These are phyloP conservation scores for Lithobates pipiens DNA, from an alignment of 2,797 vertebrate species.

Conservation along the genomic window DNA sequence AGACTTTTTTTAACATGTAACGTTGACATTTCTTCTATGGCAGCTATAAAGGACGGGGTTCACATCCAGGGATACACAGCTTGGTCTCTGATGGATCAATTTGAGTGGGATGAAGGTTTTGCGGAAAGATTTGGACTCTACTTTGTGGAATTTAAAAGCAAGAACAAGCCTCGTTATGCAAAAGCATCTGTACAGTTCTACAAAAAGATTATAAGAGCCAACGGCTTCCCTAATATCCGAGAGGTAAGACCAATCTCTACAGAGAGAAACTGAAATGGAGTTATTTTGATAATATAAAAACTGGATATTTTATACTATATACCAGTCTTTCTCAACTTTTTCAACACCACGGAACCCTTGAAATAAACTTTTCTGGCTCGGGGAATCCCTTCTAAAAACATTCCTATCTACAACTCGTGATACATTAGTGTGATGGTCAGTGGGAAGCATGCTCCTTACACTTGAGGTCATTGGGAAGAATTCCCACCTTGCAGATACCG, in stretches of 20 bases:
- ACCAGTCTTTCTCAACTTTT: no score
- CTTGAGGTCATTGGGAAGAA: no score
- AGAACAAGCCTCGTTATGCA: slow-evolving; percentile 89
- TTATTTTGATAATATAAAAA: no score
- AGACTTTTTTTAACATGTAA: no score
- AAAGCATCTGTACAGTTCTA: slow-evolving; percentile 92
- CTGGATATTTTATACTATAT: no score
- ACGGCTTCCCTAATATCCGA: slow-evolving; percentile 90
- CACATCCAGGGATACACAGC: slow-evolving; percentile 91
- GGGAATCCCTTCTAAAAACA: no score
- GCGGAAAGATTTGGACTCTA: slow-evolving; percentile 91
- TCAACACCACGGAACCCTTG: no score
- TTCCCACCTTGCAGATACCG: no score
- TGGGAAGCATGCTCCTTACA: no score
- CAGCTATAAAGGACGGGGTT: slow-evolving; percentile 92
- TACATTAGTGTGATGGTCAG: no score
- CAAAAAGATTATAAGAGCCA: slow-evolving; percentile 85
- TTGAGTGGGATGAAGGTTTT: slow-evolving; percentile 94
- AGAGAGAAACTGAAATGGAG: not conserved
- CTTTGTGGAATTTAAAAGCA: slow-evolving; percentile 87
- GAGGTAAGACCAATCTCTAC: slow-evolving; percentile 74
- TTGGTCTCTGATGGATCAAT: slow-evolving; percentile 94
- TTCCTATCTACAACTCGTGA: no score
- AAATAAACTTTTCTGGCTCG: no score
- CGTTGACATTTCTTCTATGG: not conserved